phyloP scores from a whole-genome alignment of 2,797 vertebrate genomes.

The Gallinago stenura region DNA sequence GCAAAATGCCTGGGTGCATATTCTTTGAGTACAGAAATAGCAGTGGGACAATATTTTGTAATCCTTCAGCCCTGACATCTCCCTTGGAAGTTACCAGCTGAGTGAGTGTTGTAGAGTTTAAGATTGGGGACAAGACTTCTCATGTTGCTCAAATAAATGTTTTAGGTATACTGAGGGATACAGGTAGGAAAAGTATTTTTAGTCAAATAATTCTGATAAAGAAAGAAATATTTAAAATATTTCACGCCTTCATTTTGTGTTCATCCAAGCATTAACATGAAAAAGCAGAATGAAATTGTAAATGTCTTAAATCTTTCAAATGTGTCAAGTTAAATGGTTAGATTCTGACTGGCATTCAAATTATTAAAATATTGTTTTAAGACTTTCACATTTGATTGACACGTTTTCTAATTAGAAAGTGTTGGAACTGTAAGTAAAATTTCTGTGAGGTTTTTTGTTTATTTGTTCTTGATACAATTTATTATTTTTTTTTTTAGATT shows the following conservation, averaged over 20 bases:
- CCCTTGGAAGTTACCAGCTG: neutral
- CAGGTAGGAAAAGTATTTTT: neutral
- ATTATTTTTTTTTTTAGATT: neutral
- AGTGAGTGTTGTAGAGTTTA: neutral
- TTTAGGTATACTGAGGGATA: neutral
- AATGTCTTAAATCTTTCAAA: neutral
- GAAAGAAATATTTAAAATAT: neutral
- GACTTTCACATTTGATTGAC: neutral
- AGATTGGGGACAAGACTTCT: neutral
- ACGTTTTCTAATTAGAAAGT: neutral
- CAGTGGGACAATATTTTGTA: neutral
- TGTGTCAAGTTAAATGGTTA: neutral
- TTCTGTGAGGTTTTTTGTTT: accelerated
- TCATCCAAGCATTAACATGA: neutral
- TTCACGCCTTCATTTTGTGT: neutral
- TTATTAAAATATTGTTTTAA: neutral
- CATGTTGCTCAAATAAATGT: neutral
- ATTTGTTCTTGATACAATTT: neutral
- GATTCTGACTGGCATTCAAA: neutral
- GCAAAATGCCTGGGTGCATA: neutral
- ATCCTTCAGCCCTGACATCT: neutral
- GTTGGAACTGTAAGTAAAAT: neutral
- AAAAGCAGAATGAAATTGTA: neutral
- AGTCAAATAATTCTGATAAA: neutral
- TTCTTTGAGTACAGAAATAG: neutral